Evolutionary conservation across 2,888 invertebrate genomes (phyloP).

Genomic region (Apamea monoglypha): DNA sequence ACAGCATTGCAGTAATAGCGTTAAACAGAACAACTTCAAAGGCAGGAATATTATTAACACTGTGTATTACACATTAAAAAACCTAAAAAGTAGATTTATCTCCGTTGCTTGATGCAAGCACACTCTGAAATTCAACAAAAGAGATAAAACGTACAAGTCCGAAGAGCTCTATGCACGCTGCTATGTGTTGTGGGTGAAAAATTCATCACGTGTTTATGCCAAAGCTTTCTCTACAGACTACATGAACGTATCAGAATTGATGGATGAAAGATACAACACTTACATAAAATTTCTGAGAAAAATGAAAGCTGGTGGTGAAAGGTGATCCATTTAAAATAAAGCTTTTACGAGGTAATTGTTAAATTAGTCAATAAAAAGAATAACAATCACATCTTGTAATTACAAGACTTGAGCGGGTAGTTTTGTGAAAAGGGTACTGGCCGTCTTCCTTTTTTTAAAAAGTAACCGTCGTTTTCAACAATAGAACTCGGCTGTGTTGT

Average conservation of each 20-base stretch:
- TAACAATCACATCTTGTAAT: constrained; percentile 38
- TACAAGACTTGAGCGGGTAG: constrained; percentile 43
- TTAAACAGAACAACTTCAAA: constrained; percentile 21
- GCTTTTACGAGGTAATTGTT: constrained; percentile 7
- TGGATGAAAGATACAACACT: constrained; percentile 34
- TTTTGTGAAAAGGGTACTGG: constrained; percentile 55
- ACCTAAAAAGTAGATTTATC: constrained; percentile 40
- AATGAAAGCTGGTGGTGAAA: constrained; percentile 15
- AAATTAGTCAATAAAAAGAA: constrained; percentile 12
- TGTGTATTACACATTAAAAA: constrained; percentile 42
- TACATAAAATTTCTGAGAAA: constrained; percentile 4
- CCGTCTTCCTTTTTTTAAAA: constrained; percentile 56
- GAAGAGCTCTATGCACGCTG: constrained; percentile 24
- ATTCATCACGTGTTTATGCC: constrained; percentile 49
- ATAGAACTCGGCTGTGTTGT: constrained; percentile 72
- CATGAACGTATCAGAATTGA: constrained; percentile 37
- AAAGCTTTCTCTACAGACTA: constrained; percentile 18
- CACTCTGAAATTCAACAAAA: constrained; percentile 46
- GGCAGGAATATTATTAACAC: constrained; percentile 33
- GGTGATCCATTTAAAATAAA: not conserved
- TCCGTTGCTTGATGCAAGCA: constrained; percentile 40
- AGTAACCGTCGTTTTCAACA: constrained; percentile 71
- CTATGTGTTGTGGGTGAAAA: constrained; percentile 41
- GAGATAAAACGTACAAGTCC: constrained; percentile 48
- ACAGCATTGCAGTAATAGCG: constrained; percentile 20